These are phyloP conservation scores for Macaca fascicularis DNA, from an alignment of 2,113 vertebrate species.

Conservation along the genomic window T2T-MFA8v1.1 NC_088381.1:130372001-130372500, in stretches of 20 bases:
- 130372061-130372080: not conserved
- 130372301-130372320: not conserved
- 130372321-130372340: not conserved
- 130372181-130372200: not conserved
- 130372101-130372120: not conserved
- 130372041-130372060: not conserved
- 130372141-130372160: not conserved
- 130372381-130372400: not conserved
- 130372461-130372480: not conserved
- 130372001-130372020: not conserved
- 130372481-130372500: not conserved
- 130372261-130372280: not conserved
- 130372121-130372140: not conserved
- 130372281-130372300: not conserved
- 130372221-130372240: not conserved
- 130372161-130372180: not conserved
- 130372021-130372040: not conserved
- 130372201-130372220: not conserved
- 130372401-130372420: not conserved
- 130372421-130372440: not conserved
- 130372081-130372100: not conserved
- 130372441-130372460: not conserved
- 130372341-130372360: not conserved
- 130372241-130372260: not conserved
- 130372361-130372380: not conserved